Conservation (phyloP, 92 coral and sea anemone genomes). For the Siderastrea siderea region DNA sequence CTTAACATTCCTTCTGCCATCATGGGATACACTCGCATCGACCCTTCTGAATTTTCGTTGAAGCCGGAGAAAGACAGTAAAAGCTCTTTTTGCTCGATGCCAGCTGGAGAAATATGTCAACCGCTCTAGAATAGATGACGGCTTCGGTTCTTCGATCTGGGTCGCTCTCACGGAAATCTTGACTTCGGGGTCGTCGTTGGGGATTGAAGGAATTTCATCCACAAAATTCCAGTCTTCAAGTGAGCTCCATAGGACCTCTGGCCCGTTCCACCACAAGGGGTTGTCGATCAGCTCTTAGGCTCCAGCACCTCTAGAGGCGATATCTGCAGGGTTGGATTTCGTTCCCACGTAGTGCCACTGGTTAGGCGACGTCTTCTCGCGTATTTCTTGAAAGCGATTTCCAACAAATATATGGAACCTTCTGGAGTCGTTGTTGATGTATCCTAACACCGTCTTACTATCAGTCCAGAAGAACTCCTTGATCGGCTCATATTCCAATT, state of each 20-base stretch:
- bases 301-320: constrained; percentile 29
- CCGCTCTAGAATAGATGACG: neutral
- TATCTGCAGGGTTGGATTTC: constrained; percentile 52
- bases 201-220: constrained; percentile 11
- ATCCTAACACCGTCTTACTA: constrained; percentile 38
- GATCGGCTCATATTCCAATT: constrained; percentile 17
- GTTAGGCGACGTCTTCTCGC: constrained; percentile 33
- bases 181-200: constrained; percentile 51
- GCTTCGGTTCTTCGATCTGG: neutral
- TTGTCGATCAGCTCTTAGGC: constrained; percentile 37
- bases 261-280: neutral
- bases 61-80: neutral
- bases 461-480: constrained; percentile 48
- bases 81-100: constrained; percentile 26
- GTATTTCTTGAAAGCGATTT: constrained; percentile 52
- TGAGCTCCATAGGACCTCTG: constrained; percentile 38
- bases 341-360: constrained; percentile 41
- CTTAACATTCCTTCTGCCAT: neutral
- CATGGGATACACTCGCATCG: neutral
- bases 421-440: constrained; percentile 28
- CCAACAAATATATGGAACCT: constrained; percentile 39
- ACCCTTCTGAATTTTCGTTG: neutral
- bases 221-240: constrained; percentile 11
- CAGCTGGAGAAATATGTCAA: constrained; percentile 1
- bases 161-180: constrained; percentile 9